Evolutionary conservation across 2,797 vertebrate species (phyloP).

Genomic region (Acanthurus leucopareius): DNA sequence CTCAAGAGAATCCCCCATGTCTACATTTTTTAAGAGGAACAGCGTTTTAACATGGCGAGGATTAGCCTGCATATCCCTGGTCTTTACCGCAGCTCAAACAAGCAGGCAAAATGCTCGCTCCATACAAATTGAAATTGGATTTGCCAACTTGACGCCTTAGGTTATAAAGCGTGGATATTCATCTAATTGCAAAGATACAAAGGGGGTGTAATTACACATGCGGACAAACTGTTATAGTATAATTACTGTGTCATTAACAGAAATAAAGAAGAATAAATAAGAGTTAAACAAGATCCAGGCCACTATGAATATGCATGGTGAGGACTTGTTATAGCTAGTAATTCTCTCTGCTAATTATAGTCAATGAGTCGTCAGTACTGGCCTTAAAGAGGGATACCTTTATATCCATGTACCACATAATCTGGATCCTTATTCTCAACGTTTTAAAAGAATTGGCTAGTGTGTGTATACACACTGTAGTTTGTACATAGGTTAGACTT

Average conservation of each 20-base stretch:
- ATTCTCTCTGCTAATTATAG: conserved; percentile 20
- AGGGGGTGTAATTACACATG: conserved; percentile 87
- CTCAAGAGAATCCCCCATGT: conserved; percentile 76
- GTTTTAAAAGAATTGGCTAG: neutral
- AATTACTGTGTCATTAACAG: conserved; percentile 89
- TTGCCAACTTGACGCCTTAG: conserved; percentile 87
- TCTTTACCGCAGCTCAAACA: conserved; percentile 86
- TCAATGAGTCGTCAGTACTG: neutral
- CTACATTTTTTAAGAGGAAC: conserved; percentile 79
- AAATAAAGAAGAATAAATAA: conserved; percentile 82
- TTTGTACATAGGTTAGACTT: neutral
- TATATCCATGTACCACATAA: neutral
- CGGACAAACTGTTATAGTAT: conserved; percentile 87
- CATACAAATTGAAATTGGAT: conserved; percentile 91
- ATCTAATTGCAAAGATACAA: conserved; percentile 88
- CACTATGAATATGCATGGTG: conserved; percentile 54
- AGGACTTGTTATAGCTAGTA: conserved; percentile 17
- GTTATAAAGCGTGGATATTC: conserved; percentile 90
- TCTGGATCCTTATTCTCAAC: neutral
- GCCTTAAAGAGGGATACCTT: too few species aligned
- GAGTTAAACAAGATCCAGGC: conserved; percentile 74
- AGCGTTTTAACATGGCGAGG: conserved; percentile 83
- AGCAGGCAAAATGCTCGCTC: conserved; percentile 83
- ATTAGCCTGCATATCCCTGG: conserved; percentile 86
- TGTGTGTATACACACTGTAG: neutral